Evolutionary conservation across 2,888 invertebrate species (phyloP).

Genomic region (Drosophila picticornis): DNA sequence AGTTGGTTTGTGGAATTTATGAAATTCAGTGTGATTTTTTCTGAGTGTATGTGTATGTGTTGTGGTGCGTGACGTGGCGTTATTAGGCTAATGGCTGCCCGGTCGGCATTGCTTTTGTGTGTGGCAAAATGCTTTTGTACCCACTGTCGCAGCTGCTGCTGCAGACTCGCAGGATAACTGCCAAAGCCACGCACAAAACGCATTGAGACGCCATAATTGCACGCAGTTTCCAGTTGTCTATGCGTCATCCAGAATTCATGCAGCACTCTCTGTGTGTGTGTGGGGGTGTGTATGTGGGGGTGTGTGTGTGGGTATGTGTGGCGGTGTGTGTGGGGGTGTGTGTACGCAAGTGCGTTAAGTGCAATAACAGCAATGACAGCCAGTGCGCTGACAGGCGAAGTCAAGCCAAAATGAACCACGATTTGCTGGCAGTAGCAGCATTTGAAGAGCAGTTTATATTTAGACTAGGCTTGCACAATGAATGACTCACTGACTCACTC

Average conservation of each 20-base stretch:
- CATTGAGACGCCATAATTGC: conserved; percentile 79
- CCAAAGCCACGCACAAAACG: conserved; percentile 79
- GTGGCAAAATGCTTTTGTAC: conserved; percentile 66
- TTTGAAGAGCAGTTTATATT: conserved; percentile 71
- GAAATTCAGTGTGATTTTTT: neutral
- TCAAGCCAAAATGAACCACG: conserved; percentile 58
- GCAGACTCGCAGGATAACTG: conserved; percentile 63
- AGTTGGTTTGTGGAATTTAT: neutral
- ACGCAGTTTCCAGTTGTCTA: conserved; percentile 65
- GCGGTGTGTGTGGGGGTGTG: conserved; percentile 13
- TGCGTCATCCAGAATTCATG: conserved; percentile 44
- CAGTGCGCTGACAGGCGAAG: conserved; percentile 71
- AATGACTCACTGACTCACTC: conserved; percentile 10
- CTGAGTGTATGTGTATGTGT: conserved; percentile 27
- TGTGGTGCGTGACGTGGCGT: conserved; percentile 63
- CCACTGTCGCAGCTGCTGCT: conserved; percentile 16
- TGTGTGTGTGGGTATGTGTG: neutral
- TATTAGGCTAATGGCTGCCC: conserved; percentile 80
- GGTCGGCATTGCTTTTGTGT: conserved; percentile 79
- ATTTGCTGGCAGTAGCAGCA: conserved; percentile 17
- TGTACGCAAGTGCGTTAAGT: conserved; percentile 76
- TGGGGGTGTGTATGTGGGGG: conserved; percentile 10
- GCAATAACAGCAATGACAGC: conserved; percentile 77
- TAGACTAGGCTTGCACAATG: conserved; percentile 58
- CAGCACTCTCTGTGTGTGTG: neutral